A percentile compares a stretch with the other conserved stretches of the same genome.
Conservation (phyloP, 2,113 vertebrate species). For the Dolichotis patagonum region DNA sequence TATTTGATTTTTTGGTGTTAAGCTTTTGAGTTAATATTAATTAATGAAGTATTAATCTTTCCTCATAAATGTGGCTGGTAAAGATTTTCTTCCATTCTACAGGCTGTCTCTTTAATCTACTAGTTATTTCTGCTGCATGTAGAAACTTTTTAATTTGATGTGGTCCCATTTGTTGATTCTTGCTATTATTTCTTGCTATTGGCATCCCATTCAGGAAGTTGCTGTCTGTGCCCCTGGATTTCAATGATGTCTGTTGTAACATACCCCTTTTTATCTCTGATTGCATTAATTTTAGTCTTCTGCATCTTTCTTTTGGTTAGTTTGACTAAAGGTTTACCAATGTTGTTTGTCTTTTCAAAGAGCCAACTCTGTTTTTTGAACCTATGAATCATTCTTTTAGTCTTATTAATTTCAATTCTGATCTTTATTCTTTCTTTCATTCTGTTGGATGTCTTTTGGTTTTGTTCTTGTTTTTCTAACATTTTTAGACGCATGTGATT, state of each 20-base stretch:
- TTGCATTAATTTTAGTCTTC: not conserved
- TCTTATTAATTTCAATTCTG: not conserved
- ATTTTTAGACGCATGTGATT: not conserved
- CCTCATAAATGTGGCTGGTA: not conserved
- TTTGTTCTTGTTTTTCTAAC: not conserved
- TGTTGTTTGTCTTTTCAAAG: not conserved
- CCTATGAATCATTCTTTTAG: not conserved
- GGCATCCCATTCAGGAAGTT: too few species aligned
- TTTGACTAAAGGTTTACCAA: not conserved
- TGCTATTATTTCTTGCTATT: too few species aligned
- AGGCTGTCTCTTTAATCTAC: too few species aligned
- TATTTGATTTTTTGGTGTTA: not conserved
- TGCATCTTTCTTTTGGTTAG: not conserved
- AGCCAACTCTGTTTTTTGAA: not conserved
- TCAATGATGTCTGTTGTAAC: not conserved
- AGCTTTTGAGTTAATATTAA: not conserved
- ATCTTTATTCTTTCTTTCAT: not conserved
- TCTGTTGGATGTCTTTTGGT: not conserved
- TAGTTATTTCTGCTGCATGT: too few species aligned
- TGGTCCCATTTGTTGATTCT: too few species aligned
- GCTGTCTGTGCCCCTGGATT: too few species aligned
- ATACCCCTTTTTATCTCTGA: not conserved
- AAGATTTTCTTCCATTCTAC: too few species aligned
- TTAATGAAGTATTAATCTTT: not conserved
- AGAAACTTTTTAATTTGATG: too few species aligned